Percentiles rank a stretch among this genome's conserved stretches.
Conservation (phyloP, 2,113 vertebrate genomes). For the Sarotherodon lohbergeri region DNA sequence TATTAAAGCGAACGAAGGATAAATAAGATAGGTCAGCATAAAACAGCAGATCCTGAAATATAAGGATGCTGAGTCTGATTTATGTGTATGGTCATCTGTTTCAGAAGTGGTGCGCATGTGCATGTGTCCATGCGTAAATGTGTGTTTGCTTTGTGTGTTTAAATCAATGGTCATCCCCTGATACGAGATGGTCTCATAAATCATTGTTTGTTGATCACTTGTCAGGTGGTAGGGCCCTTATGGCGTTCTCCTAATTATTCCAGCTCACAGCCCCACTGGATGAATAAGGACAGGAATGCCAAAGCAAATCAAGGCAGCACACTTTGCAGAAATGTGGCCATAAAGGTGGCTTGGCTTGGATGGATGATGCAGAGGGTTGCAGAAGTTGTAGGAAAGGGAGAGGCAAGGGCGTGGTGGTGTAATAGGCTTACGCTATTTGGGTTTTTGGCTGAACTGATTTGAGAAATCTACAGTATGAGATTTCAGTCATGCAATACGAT, state of each 20-base stretch:
- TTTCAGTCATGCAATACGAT: slow-evolving; percentile 51
- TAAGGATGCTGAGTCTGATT: slow-evolving; percentile 45
- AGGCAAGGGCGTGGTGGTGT: background rate
- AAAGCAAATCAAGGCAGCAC: slow-evolving; percentile 49
- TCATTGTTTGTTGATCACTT: slow-evolving; percentile 79
- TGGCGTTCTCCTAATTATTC: slow-evolving; percentile 68
- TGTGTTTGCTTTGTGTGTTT: slow-evolving; percentile 42
- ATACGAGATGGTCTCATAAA: slow-evolving; percentile 76
- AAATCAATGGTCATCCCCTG: slow-evolving; percentile 84
- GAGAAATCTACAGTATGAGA: slow-evolving; percentile 56
- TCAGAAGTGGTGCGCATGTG: slow-evolving; percentile 17
- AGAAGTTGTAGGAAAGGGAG: background rate
- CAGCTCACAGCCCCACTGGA: slow-evolving; percentile 56
- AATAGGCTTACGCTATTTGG: slow-evolving; percentile 14
- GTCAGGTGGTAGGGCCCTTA: slow-evolving; percentile 64
- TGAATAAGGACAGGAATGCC: slow-evolving; percentile 56
- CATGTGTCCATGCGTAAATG: background rate
- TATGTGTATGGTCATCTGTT: slow-evolving; percentile 50
- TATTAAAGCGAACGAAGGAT: slow-evolving; percentile 42
- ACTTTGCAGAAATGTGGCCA: slow-evolving; percentile 44
- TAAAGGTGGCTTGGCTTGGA: slow-evolving; percentile 30
- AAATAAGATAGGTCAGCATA: slow-evolving; percentile 58
- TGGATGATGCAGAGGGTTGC: background rate
- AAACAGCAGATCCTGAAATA: slow-evolving; percentile 32
- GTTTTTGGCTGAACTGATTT: slow-evolving; percentile 52